Evolutionary conservation across 2,888 invertebrate species (phyloP).

Genomic region (Scaptomyza tumidula): DNA sequence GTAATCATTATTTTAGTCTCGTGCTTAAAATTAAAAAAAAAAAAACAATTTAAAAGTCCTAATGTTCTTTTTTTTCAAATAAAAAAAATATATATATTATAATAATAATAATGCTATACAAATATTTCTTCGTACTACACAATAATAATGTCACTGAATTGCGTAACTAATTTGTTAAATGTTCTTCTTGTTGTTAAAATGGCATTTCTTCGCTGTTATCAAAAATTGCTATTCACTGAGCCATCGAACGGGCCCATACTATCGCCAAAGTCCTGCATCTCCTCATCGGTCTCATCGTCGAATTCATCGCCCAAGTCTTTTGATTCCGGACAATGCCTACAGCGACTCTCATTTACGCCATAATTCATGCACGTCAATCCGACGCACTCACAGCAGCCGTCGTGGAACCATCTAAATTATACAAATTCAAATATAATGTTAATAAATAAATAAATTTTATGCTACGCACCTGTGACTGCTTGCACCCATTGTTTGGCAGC

Average conservation of each 20-base stretch:
- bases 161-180: slow-evolving; percentile 75
- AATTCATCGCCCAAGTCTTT: slow-evolving; percentile 86
- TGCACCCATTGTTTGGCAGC: slow-evolving; percentile 87
- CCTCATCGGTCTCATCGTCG: slow-evolving; percentile 82
- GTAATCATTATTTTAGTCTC: slow-evolving; percentile 39
- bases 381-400: slow-evolving; percentile 97
- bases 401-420: slow-evolving; percentile 91
- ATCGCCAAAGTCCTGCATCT: slow-evolving; percentile 87
- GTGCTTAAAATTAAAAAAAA: slow-evolving; percentile 59
- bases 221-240: slow-evolving; percentile 82
- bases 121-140: slow-evolving; percentile 75
- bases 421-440: background rate
- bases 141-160: slow-evolving; percentile 79
- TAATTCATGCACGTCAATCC: slow-evolving; percentile 95
- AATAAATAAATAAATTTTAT: no score
- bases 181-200: slow-evolving; percentile 58
- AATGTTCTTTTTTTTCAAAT: slow-evolving; percentile 34
- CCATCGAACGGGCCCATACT: slow-evolving; percentile 85
- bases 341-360: slow-evolving; percentile 94
- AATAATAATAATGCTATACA: slow-evolving; percentile 77
- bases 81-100: slow-evolving; percentile 33
- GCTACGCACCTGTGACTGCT: slow-evolving; percentile 82
- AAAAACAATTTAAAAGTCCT: slow-evolving; percentile 63
- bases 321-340: slow-evolving; percentile 87
- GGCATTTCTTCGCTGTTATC: slow-evolving; percentile 64